A percentile compares a stretch with the other conserved stretches of the same genome.
These are phyloP conservation scores for Pegoplata infirma DNA, from an alignment of 2,888 invertebrate species.

Conservation along the genomic window DNA sequence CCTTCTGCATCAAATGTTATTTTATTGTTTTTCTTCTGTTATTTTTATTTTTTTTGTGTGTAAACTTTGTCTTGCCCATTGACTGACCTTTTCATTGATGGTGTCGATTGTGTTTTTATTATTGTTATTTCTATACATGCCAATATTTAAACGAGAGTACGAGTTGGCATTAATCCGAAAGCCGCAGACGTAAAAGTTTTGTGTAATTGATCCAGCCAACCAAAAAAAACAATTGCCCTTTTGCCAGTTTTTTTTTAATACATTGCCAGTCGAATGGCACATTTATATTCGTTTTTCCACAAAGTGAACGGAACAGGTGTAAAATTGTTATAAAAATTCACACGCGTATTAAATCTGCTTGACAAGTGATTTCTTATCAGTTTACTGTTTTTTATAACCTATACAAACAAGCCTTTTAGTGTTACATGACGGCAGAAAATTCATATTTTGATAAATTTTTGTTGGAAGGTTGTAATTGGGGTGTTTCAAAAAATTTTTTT, in stretches of 20 bases:
- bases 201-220: conserved; percentile 63
- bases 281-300: conserved; percentile 16
- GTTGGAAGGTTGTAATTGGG: no score
- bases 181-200: conserved; percentile 63
- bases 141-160: conserved; percentile 29
- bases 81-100: conserved; percentile 53
- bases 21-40: conserved; percentile 43
- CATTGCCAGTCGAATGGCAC: neutral
- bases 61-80: conserved; percentile 55
- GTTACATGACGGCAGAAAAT: no score
- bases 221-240: conserved; percentile 61
- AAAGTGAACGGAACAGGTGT: conserved; percentile 70
- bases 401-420: no score
- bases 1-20: conserved; percentile 38
- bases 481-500: no score
- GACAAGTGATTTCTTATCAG: conserved; percentile 46
- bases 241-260: conserved; percentile 28
- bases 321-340: conserved; percentile 74
- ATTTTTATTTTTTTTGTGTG: conserved; percentile 4
- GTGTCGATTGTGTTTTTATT: neutral
- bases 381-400: no score
- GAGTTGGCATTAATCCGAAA: conserved; percentile 61
- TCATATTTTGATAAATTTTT: no score
- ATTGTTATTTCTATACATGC: conserved; percentile 34
- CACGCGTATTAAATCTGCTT: conserved; percentile 76